Evolutionary conservation across 2,888 invertebrate species (phyloP), one percentile per base, ranked within the genome.

Genomic region (Hydriomena furcata): DNA sequence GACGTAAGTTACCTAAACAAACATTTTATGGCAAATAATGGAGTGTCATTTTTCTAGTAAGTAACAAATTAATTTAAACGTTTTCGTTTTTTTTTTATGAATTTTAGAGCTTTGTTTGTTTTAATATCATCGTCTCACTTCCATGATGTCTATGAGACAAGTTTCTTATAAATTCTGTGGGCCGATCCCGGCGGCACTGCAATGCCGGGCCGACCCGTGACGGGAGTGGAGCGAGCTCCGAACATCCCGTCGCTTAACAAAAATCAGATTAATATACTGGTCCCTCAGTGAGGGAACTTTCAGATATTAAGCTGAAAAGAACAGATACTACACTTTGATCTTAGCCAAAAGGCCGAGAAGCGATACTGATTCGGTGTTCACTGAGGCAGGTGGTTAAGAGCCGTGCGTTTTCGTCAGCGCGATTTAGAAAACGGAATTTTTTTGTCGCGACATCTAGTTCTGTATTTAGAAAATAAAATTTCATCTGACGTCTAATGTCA

Each of bases 211-310:
- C 12, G 28, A 44, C 11, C 12, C 20, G 23, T 11, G 8, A 13
- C 20, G 35, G 10, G 11, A 35, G 11, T 10, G 35, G 11, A 35
- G 35, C 35, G 35, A 35, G 11, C 35, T 11, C 23, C 35, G 12
- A 31, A 31, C 31, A 31, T 31, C 31, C 21, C 35, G 21, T 35
- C 23, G 35, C 11, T 23, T 32, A 7, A 20, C 7, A 35, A 35
- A 35, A 35, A 35, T 35, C 35, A 35, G 35, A 7, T 23, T 35
- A 35, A 23, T 35, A 35, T 35, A 35, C 35, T 35, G 35, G 35
- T 35, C 35, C 23, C 34, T 23, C 35, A 35, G 35, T 23, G 23
- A 35, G 35, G 11, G 35, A 35, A 23, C 35, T 35, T 35, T 35
- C 23, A 35, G 35, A 35, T 35, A 35, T 35, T 23, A 35, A 35